phyloP scores from a whole-genome alignment of 2,797 vertebrate genomes.

The Rhabdophis nuchalis region DNA sequence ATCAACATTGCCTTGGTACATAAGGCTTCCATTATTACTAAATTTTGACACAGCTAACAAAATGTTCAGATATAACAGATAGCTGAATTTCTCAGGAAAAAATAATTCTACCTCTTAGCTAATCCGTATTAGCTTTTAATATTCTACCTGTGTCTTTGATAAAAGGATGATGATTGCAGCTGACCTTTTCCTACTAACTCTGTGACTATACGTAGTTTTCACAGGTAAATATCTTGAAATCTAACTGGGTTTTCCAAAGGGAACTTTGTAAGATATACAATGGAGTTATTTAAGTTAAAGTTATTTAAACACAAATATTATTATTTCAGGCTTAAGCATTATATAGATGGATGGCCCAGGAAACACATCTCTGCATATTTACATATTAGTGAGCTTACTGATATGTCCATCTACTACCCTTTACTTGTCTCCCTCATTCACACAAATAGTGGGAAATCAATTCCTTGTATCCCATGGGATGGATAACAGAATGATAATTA shows the following conservation, averaged over 20 bases:
- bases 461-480: neutral
- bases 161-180: neutral
- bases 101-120: neutral
- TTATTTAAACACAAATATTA: neutral
- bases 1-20: neutral
- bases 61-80: neutral
- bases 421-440: neutral
- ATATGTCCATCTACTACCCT: neutral
- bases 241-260: neutral
- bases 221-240: neutral
- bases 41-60: neutral
- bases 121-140: neutral
- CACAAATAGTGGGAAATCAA: neutral
- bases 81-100: neutral
- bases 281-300: too few species aligned
- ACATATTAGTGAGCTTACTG: neutral
- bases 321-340: neutral
- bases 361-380: neutral
- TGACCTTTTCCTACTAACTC: neutral
- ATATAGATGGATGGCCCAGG: neutral
- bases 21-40: neutral
- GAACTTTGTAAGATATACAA: neutral
- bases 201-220: neutral
- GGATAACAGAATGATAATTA: too few species aligned
- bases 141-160: neutral